phyloP scores from a whole-genome alignment of 2,113 vertebrate species.

The Neopipo cinnamomea region DNA sequence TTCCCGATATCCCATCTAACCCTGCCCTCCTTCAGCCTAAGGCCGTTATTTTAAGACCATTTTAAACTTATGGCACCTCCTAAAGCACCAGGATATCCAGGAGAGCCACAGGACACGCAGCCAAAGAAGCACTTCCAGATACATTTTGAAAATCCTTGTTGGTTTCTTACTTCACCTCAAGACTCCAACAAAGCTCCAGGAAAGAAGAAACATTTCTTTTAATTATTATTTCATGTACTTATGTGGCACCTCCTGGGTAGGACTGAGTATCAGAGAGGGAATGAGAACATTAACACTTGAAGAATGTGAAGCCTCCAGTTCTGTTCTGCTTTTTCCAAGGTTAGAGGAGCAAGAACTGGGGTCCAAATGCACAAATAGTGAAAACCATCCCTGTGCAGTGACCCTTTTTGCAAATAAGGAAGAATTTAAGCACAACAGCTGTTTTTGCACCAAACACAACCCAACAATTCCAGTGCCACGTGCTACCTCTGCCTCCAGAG shows the following conservation, averaged over 20 bases:
- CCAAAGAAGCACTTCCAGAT: not conserved
- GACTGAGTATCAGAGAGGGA: not conserved
- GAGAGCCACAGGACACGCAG: not conserved
- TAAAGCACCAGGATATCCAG: not conserved
- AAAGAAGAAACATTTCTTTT: not conserved
- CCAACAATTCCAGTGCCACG: not conserved
- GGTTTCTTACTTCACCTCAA: not conserved
- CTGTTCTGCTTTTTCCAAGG: not conserved
- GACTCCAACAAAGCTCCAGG: not conserved
- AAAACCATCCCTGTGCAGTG: not conserved
- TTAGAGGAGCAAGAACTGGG: not conserved
- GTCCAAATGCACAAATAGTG: not conserved
- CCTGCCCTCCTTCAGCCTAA: not conserved
- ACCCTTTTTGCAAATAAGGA: not conserved
- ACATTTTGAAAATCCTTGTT: not conserved
- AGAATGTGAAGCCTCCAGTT: not conserved
- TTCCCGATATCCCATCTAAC: accelerated
- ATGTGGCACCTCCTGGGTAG: not conserved
- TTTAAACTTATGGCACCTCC: not conserved
- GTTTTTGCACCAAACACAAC: not conserved
- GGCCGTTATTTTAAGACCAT: not conserved
- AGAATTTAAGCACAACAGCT: not conserved
- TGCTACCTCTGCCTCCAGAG: not conserved
- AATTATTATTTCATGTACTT: not conserved
- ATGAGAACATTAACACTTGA: not conserved